phyloP scores from a whole-genome alignment of 2,113 vertebrate genomes.

The Panurus biarmicus region DNA sequence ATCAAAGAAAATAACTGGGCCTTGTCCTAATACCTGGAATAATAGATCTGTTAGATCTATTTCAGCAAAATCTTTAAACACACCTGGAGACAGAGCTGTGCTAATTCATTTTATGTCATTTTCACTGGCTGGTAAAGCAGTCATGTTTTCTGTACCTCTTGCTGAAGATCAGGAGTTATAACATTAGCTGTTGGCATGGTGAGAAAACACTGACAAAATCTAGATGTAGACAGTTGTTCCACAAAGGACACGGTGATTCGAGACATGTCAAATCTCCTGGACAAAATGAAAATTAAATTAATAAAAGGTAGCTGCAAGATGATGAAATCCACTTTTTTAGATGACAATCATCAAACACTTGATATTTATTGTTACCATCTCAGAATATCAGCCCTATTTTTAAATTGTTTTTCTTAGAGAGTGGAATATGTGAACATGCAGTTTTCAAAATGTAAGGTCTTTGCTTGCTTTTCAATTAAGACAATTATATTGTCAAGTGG shows the following conservation, averaged over 20 bases:
- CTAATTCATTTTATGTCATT: not conserved
- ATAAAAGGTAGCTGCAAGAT: not conserved
- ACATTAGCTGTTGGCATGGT: not conserved
- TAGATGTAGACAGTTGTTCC: not conserved
- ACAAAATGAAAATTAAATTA: not conserved
- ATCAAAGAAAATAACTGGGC: not conserved
- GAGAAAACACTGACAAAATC: not conserved
- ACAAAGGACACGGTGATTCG: not conserved
- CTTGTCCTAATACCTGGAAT: not conserved
- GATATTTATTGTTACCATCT: not conserved
- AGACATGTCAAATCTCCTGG: not conserved
- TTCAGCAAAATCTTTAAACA: not conserved
- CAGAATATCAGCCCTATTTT: not conserved
- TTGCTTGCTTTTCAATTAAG: not conserved
- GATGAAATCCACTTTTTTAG: not conserved
- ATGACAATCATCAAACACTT: not conserved
- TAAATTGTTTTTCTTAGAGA: not conserved
- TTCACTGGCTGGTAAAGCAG: not conserved
- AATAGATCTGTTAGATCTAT: not conserved
- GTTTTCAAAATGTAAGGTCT: not conserved
- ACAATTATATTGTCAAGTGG: not conserved
- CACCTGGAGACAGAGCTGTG: not conserved
- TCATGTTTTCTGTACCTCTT: not conserved
- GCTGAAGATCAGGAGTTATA: not conserved
- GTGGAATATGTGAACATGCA: not conserved